Conservation (phyloP, 2,888 invertebrate genomes). For the Campoplex capitator region DNA sequence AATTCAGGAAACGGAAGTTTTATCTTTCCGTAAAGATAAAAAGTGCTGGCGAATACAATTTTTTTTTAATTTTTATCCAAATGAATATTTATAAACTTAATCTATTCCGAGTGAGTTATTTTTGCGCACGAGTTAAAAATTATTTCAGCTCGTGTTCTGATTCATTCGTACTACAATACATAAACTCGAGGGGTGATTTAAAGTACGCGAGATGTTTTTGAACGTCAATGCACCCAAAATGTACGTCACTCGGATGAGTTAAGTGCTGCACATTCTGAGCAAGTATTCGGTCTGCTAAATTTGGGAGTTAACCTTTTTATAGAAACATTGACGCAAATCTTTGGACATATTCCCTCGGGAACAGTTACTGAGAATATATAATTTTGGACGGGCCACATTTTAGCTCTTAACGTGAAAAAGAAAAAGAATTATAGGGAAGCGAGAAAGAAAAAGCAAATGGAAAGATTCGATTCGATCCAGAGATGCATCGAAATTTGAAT, state of each 20-base stretch:
- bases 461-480: not conserved
- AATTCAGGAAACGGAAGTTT: conserved; percentile 49
- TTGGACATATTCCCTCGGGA: not conserved
- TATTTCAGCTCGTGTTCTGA: not conserved
- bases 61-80: not conserved
- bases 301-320: not conserved
- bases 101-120: conserved; percentile 16
- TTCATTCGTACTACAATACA: conserved; percentile 12
- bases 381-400: not conserved
- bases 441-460: not conserved
- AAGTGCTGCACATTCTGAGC: not conserved
- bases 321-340: conserved; percentile 24
- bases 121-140: conserved; percentile 7
- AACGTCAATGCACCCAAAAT: conserved; percentile 15
- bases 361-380: not conserved
- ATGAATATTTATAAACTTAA: not conserved
- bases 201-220: conserved; percentile 11
- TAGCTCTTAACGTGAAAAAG: not conserved
- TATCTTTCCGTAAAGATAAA: conserved; percentile 18
- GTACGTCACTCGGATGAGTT: conserved; percentile 30
- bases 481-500: not conserved
- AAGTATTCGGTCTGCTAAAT: not conserved
- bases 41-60: not conserved
- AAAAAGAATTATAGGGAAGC: not conserved
- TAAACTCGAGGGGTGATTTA: conserved; percentile 19